Base-by-base conservation (phyloP, 2,888 invertebrate genomes). In the Protonemura montana region DNA sequence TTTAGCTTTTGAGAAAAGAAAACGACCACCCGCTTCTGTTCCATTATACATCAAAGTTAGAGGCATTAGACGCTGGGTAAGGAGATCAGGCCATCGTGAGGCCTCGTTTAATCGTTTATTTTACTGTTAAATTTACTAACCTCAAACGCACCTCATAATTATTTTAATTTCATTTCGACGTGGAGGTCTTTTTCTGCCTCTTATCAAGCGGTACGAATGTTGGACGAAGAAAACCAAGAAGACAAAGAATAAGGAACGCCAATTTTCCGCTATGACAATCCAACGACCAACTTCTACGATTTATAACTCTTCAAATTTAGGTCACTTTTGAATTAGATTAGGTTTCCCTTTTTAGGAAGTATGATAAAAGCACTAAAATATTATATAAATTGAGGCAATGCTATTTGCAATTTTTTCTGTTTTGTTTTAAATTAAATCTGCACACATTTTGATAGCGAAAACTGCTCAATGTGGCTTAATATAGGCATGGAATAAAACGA, bases 41-140 rank as follows among this genome's bases (percentile, higher is more conserved):
- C 59, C 59, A 59, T 59, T 7, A 59, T 59, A 59, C 59, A 59
- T 59, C 59, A 59, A 59, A 59, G 59, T 59, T 59, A 59, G 59
- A 10, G 21, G 59, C 59, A 1, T 59, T 13, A 21, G 59, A 59
- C 59, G 13, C 2, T 59, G 59, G 59, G 2, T 10, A 16, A 59
- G 59, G 13, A 59, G 59, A 21, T 21, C 59, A 59, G 59, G 10
- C 41, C 41, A 10, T 21, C 2, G 59, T 21, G 21, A 13, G 59
- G 6, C 59, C 13, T 59, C 59, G 21, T 21, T 59, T 59, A 21
- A 59, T 59, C 59, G 21, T 59, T 41, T 59, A 59, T 59, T 59
- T 59, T 21, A 59, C 59, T 59, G 59, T 59, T 59, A 16, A 59
- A 59, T 59, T 59, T 59, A 59, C 13, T 21, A 59, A 59, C 59